Percentiles rank a stretch among this genome's conserved stretches.
Conservation (phyloP, 1,140 invertebrate genomes). For the Cotesia vestalis region DNA sequence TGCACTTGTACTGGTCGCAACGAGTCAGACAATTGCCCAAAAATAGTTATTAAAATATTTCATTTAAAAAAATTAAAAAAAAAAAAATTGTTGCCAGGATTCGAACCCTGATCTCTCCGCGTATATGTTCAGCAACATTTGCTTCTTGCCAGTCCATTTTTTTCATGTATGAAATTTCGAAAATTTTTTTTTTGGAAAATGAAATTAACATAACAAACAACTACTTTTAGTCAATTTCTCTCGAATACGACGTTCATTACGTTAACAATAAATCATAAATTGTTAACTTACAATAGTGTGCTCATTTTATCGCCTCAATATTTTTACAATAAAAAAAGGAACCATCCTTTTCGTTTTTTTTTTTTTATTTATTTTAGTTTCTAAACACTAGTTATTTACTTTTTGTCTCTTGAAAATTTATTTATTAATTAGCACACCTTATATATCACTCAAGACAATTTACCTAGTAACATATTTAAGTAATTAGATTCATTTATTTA, state of each 20-base stretch:
- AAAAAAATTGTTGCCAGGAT: not conserved
- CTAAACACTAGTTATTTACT: conserved; percentile 52
- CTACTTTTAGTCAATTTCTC: not conserved
- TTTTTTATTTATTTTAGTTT: conserved; percentile 11
- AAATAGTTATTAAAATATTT: conserved; percentile 32
- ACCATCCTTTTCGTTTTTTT: conserved; percentile 45
- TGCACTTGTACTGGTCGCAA: conserved; percentile 66
- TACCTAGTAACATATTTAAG: conserved; percentile 10
- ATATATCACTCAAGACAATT: conserved; percentile 31
- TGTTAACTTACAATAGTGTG: conserved; percentile 34
- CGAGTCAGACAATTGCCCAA: conserved; percentile 54
- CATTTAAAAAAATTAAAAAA: not conserved
- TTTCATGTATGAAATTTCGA: conserved; percentile 50
- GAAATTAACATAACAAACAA: conserved; percentile 46
- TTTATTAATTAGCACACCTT: conserved; percentile 35
- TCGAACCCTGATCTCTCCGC: no score
- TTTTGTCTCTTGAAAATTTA: conserved; percentile 13
- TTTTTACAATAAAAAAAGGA: conserved; percentile 58
- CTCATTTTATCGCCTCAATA: conserved; percentile 36
- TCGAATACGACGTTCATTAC: not conserved
- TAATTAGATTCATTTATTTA: no score
- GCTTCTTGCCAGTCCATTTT: conserved; percentile 44
- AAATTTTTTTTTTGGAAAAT: conserved; percentile 43
- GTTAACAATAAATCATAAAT: no score
- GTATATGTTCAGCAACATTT: not conserved